These are phyloP conservation scores for Ectropis crepuscularia DNA, from an alignment of 2,888 invertebrate genomes.

Conservation along the genomic window DNA sequence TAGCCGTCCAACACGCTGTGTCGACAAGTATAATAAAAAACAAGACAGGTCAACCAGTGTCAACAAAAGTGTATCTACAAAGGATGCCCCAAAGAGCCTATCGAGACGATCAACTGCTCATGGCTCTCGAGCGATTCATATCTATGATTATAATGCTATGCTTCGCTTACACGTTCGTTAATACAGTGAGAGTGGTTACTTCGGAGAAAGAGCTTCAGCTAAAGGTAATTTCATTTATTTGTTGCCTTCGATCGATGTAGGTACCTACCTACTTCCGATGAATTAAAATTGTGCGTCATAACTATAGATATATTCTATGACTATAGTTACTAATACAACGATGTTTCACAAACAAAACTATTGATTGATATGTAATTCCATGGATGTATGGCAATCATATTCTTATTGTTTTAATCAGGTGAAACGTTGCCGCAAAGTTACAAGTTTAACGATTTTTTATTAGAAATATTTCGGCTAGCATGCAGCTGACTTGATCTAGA, in stretches of 20 bases:
- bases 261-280: slow-evolving; percentile 1
- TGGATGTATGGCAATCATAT: too few species aligned
- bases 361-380: too few species aligned
- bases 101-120: slow-evolving; percentile 88
- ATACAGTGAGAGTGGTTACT: slow-evolving; percentile 90
- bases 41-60: slow-evolving; percentile 63
- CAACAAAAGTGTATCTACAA: slow-evolving; percentile 81
- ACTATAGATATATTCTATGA: slow-evolving; percentile 2
- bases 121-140: slow-evolving; percentile 88
- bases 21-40: slow-evolving; percentile 74
- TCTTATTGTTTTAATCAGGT: too few species aligned
- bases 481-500: too few species aligned
- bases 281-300: slow-evolving; percentile 2
- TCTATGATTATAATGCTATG: slow-evolving; percentile 92
- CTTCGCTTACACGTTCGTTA: slow-evolving; percentile 92
- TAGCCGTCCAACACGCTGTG: slow-evolving; percentile 74
- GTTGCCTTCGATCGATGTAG: neutral
- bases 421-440: too few species aligned
- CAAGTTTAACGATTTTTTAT: too few species aligned
- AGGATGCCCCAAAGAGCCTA: slow-evolving; percentile 90
- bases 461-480: too few species aligned
- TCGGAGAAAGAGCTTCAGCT: slow-evolving; percentile 91
- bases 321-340: too few species aligned
- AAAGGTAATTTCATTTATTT: slow-evolving; percentile 78
- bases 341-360: too few species aligned